Evolutionary conservation across 2,888 invertebrate species (phyloP), one percentile per base, ranked within the genome.

Genomic region (Amphipyra berbera): DNA sequence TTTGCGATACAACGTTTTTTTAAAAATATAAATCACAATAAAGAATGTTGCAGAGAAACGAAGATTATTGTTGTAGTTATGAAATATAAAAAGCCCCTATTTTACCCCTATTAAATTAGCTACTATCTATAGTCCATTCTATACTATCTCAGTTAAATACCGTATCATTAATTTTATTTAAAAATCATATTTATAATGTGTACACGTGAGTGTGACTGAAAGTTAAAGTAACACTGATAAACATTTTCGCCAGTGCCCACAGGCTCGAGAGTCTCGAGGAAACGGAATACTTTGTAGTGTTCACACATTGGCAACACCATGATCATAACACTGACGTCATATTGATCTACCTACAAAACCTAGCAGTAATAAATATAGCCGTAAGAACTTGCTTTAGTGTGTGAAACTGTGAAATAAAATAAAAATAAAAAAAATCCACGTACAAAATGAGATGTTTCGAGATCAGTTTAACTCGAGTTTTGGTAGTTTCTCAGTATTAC

Each of bases 81-180:
- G 72, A 55, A 73, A 70, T 70, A 78, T 70, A 90, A 91, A 89
- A 93, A 90, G 89, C 91, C 89, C 90, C 88, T 90, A 90, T 83
- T 86, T 87, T 87, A 88, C 86, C 83, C 88, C 92, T 93, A 92
- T 90, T 88, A 85, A 90, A 91, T 92, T 91, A 91, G 85, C 93
- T 93, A 92, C 85, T 88, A 89, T 78, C 89, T 91, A 91, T 89
- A 89, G 79, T 90, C 82, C 87, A 86, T 91, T 87, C 89, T 91
- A 92, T 87, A 82, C 88, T 92, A 92, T 76, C 82, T 88, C 87
- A 89, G 87, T 90, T 88, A 89, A 89, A 90, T 88, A 89, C 66
- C 78, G 72, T 78, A 79, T 82, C 81, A 87, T 84, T 84, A 83
- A 77, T 80, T 85, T 82, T 71, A 78, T 61, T 78, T 66, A 61